These are phyloP conservation scores for Galeruca laticollis DNA, from an alignment of 2,888 invertebrate genomes.

Conservation along the genomic window DNA sequence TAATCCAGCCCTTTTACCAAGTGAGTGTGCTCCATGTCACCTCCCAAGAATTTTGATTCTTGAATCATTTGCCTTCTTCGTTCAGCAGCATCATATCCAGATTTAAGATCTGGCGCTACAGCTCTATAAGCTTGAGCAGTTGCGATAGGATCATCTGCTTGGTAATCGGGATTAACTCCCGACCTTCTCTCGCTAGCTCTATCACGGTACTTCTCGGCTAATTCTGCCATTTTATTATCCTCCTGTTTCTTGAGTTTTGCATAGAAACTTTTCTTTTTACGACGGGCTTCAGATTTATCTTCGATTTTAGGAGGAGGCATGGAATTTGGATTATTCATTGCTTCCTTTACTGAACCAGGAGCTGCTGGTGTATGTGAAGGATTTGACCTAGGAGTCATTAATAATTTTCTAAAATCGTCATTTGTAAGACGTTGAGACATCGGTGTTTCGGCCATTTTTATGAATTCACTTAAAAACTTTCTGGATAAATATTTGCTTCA, in stretches of 20 bases:
- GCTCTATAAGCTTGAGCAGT: conserved; percentile 82
- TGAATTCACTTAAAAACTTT: background rate
- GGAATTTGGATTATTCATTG: conserved; percentile 71
- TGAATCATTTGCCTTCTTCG: conserved; percentile 94
- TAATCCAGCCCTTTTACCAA: conserved; percentile 98
- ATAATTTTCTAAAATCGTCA: conserved; percentile 94
- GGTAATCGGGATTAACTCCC: conserved; percentile 82
- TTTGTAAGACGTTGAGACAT: conserved; percentile 89
- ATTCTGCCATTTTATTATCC: conserved; percentile 92
- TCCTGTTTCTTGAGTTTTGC: conserved; percentile 94
- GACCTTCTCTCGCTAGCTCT: conserved; percentile 83
- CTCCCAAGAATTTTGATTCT: conserved; percentile 99
- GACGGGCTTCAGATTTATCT: conserved; percentile 85
- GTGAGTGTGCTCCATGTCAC: conserved; percentile 96
- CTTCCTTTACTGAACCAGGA: conserved; percentile 76
- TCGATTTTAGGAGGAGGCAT: conserved; percentile 69
- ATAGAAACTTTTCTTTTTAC: conserved; percentile 95
- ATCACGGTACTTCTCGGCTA: conserved; percentile 94
- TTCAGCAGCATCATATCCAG: conserved; percentile 95
- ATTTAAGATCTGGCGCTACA: conserved; percentile 96
- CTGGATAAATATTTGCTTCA: background rate
- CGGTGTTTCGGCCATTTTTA: conserved; percentile 69
- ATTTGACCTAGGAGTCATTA: conserved; percentile 93
- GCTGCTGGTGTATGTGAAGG: conserved; percentile 72
- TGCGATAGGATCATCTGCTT: conserved; percentile 85